phyloP scores from a whole-genome alignment of 2,113 vertebrate species.

The Bubo bubo region DNA sequence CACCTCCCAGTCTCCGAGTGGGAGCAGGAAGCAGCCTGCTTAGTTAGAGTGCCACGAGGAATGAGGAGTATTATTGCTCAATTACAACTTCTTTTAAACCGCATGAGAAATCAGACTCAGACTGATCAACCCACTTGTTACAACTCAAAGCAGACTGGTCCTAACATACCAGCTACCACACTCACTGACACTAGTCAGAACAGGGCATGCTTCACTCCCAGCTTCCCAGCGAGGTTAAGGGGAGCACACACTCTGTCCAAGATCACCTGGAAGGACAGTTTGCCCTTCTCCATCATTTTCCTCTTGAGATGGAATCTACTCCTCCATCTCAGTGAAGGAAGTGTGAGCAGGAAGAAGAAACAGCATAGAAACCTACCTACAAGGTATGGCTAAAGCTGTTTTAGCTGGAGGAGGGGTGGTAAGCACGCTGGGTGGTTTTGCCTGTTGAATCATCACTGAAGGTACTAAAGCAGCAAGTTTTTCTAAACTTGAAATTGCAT shows the following conservation, averaged over 20 bases:
- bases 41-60: background rate
- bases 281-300: background rate
- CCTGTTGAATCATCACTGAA: background rate
- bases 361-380: background rate
- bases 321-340: background rate
- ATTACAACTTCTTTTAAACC: background rate
- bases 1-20: accelerated
- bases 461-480: background rate
- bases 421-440: background rate
- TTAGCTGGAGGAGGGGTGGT: background rate
- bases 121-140: background rate
- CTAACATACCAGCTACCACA: accelerated
- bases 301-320: background rate
- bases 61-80: background rate
- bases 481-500: background rate
- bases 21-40: background rate
- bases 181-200: background rate
- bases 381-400: background rate
- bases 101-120: background rate
- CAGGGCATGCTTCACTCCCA: too few species aligned
- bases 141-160: background rate
- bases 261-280: background rate
- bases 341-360: background rate
- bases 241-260: background rate
- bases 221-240: accelerated